Evolutionary conservation across 1,140 invertebrate genomes (phyloP), one percentile per base, ranked within the genome.

Genomic region (Hycleus cichorii): DNA sequence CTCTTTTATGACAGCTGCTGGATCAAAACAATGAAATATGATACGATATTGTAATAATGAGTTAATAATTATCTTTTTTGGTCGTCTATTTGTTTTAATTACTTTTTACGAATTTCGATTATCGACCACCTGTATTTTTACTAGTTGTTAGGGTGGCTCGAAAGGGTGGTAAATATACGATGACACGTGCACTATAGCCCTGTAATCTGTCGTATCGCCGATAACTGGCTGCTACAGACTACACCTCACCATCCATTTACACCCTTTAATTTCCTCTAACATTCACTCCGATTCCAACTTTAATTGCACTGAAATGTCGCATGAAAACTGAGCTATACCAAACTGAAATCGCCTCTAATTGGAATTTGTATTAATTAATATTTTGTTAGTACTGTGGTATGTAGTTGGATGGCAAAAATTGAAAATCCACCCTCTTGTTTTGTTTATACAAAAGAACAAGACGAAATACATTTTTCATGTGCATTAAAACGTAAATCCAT

Each of bases 161-260:
- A 47, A 12, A 45, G 42, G 24, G 3, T 49, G 32, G 39, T 54
- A 45, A 55, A 9, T 42, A 9, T 42, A 8, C 40, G 63, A 48
- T 46, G 60, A 49, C 60, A 64, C 60, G 63, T 60, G 40, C 40
- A 4, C 58, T 51, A 18, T 1, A 46, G 45, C 55, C 61, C 64
- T 66, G 61, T 66, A 66, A 66, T 66, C 64, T 64, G 62, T 52
- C 62, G 60, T 57, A 66, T 66, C 64, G 62, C 62, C 56, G 60
- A 58, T 66, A 66, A 66, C 59, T 61, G 62, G 62, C 61, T 64
- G 62, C 59, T 64, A 66, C 59, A 57, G 54, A 59, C 59, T 66
- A 63, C 64, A 63, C 64, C 58, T 61, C 61, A 53, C 58, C 49
- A 18, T 61, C 47, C 55, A 62, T 60, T 59, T 66, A 66, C 62